Percentiles rank a stretch among this genome's conserved stretches.
phyloP scores from a whole-genome alignment of 23 tunicate species.

The Trididemnum miniatum region DNA sequence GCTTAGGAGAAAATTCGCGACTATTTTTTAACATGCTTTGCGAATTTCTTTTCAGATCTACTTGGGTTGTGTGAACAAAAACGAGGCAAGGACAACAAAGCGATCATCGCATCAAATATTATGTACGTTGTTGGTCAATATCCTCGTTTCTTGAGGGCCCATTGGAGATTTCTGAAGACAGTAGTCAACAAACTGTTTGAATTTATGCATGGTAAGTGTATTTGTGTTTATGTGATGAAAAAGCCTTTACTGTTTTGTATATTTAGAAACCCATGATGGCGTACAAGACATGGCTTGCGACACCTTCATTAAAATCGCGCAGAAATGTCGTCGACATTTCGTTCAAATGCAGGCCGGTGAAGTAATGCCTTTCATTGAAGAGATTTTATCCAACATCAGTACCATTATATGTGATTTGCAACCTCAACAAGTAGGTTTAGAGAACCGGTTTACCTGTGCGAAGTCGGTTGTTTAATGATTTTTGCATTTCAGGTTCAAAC shows the following conservation, averaged over 20 bases:
- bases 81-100: conserved; percentile 99
- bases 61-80: conserved; percentile 98
- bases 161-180: conserved; percentile 98
- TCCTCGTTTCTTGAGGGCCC: conserved; percentile 97
- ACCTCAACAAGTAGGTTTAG: conserved; percentile 86
- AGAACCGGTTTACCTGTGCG: background rate
- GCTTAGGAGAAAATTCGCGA: too few species aligned
- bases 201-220: conserved; percentile 99
- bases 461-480: background rate
- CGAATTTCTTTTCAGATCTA: conserved; percentile 77
- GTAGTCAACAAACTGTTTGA: conserved; percentile 99
- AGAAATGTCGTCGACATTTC: conserved; percentile 96
- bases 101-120: conserved; percentile 98
- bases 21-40: too few species aligned
- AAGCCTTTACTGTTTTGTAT: too few species aligned
- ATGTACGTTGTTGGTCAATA: conserved; percentile 99
- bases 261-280: conserved; percentile 96
- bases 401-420: conserved; percentile 98
- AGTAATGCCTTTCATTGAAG: conserved; percentile 99
- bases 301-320: conserved; percentile 99
- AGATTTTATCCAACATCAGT: conserved; percentile 83
- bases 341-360: conserved; percentile 97
- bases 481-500: conserved; percentile 75
- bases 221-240: too few species aligned
- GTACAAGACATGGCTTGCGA: conserved; percentile 99